Conservation (phyloP, 37 sponge, comb jelly and placozoan genomes). For the Ephydatia muelleri region DNA sequence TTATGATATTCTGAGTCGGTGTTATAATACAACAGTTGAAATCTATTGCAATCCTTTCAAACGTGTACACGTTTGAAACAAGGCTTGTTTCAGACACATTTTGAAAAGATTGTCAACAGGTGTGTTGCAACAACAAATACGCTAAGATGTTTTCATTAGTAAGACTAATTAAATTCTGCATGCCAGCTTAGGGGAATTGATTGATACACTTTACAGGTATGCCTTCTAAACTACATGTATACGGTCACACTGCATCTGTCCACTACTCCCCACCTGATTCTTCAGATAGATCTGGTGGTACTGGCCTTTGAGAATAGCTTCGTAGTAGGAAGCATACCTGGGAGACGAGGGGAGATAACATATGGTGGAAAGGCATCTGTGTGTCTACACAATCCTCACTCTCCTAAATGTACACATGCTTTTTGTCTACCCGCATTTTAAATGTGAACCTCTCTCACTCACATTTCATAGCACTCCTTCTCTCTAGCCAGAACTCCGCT, state of each 20-base stretch:
- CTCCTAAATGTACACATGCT: background rate
- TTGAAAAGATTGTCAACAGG: too few species aligned
- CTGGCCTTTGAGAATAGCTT: constrained; percentile 52
- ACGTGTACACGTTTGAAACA: too few species aligned
- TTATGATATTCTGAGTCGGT: too few species aligned
- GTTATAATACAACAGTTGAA: too few species aligned
- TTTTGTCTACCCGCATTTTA: background rate
- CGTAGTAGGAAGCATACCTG: constrained; percentile 76
- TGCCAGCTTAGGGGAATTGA: too few species aligned
- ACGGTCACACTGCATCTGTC: constrained; percentile 3
- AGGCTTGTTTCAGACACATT: too few species aligned
- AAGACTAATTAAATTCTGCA: too few species aligned
- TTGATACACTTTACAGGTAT: too few species aligned
- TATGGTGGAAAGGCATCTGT: background rate
- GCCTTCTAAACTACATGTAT: too few species aligned
- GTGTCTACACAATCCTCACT: background rate
- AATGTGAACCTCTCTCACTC: background rate
- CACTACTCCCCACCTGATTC: constrained; percentile 14
- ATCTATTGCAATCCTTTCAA: too few species aligned
- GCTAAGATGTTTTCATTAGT: too few species aligned
- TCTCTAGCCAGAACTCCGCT: constrained; percentile 63
- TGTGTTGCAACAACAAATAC: too few species aligned
- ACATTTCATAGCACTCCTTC: constrained; percentile 73
- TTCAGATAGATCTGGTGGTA: constrained; percentile 62
- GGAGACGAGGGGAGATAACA: background rate